Conservation (phyloP, 2,888 invertebrate species). For the Synanthedon myopaeformis region DNA sequence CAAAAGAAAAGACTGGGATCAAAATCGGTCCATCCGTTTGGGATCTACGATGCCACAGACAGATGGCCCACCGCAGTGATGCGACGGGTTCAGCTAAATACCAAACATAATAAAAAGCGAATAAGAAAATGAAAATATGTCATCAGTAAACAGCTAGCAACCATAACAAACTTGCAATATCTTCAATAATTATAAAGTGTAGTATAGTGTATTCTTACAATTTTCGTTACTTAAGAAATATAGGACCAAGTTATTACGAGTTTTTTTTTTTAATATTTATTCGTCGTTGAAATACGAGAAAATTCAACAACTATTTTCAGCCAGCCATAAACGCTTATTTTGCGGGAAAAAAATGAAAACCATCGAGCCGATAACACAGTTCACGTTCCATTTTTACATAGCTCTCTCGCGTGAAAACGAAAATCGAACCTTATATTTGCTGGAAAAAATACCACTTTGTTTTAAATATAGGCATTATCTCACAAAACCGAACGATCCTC, state of each 20-base stretch:
- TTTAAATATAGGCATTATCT: constrained; percentile 6
- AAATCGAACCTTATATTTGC: constrained; percentile 23
- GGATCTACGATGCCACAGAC: no score
- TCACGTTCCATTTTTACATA: constrained; percentile 6
- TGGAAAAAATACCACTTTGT: constrained; percentile 24
- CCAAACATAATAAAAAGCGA: no score
- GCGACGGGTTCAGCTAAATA: no score
- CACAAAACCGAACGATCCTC: neutral
- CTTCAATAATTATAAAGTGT: neutral
- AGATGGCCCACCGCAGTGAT: no score
- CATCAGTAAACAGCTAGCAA: no score
- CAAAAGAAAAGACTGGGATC: no score
- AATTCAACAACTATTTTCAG: neutral
- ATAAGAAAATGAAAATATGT: no score
- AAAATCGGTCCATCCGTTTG: no score
- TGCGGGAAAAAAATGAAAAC: constrained; percentile 28
- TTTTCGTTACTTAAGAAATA: neutral
- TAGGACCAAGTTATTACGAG: neutral
- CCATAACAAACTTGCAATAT: no score
- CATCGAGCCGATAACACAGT: constrained; percentile 26
- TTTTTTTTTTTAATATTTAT: neutral
- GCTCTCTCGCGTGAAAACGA: constrained; percentile 9
- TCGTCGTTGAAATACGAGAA: neutral
- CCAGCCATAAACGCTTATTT: neutral
- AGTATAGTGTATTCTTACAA: neutral